phyloP scores from a whole-genome alignment of 1,140 invertebrate genomes.

The Bathynomus jamesi region DNA sequence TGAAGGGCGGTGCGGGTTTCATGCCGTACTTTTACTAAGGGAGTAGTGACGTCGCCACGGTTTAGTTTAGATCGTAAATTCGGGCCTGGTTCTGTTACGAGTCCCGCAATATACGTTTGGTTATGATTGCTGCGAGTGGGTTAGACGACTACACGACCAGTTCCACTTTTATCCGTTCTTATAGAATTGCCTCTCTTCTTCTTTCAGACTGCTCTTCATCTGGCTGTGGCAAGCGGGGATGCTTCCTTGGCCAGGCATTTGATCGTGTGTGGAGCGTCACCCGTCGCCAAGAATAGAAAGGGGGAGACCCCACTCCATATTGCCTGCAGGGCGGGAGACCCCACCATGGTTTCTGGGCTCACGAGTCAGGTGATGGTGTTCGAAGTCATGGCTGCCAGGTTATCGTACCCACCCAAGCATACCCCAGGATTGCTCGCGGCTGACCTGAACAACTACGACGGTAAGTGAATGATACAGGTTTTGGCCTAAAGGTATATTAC shows the following conservation, averaged over 20 bases:
- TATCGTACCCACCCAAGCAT: constrained; percentile 33
- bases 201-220: constrained; percentile 57
- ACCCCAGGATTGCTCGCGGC: constrained; percentile 33
- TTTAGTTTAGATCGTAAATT: too few relatives aligned
- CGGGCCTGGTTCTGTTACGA: too few relatives aligned
- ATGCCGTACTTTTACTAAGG: too few relatives aligned
- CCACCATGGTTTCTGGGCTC: constrained; percentile 21
- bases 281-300: constrained; percentile 53
- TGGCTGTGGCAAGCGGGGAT: constrained; percentile 63
- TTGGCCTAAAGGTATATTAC: too few relatives aligned
- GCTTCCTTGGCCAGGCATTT: constrained; percentile 55
- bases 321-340: constrained; percentile 43
- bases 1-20: too few relatives aligned
- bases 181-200: too few relatives aligned
- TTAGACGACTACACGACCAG: too few relatives aligned
- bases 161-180: too few relatives aligned
- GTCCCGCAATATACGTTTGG: too few relatives aligned
- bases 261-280: constrained; percentile 50
- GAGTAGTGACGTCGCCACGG: too few relatives aligned
- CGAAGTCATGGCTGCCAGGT: constrained; percentile 25
- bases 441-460: constrained; percentile 32
- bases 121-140: too few relatives aligned
- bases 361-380: constrained; percentile 33
- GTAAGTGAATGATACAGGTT: too few relatives aligned
- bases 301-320: constrained; percentile 59